phyloP scores from a whole-genome alignment of 2,888 invertebrate species.

The Orthosia gothica region DNA sequence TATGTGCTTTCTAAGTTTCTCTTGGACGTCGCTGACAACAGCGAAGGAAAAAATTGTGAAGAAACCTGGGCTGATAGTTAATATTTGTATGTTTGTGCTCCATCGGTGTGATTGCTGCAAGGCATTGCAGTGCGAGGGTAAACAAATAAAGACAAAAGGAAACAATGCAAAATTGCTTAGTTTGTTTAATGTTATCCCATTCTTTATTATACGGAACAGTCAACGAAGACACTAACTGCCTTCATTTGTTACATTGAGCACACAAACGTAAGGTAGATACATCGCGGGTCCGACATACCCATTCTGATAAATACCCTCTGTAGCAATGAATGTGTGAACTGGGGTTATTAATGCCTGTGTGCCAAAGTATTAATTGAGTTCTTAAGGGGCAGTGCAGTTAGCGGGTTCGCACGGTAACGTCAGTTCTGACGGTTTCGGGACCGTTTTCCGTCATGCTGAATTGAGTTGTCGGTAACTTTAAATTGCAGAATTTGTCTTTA shows the following conservation, averaged over 20 bases:
- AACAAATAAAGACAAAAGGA: no score
- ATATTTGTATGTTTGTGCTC: no score
- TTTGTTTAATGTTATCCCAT: neutral
- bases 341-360: slow-evolving; percentile 39
- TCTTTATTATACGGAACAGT: slow-evolving; percentile 13
- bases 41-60: no score
- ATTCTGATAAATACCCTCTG: slow-evolving; percentile 44
- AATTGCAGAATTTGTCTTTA: slow-evolving; percentile 24
- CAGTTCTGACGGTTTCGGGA: slow-evolving; percentile 25
- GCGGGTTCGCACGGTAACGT: slow-evolving; percentile 7
- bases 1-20: no score
- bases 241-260: slow-evolving; percentile 40
- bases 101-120: no score
- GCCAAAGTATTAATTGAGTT: slow-evolving; percentile 62
- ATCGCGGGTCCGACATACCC: slow-evolving; percentile 31
- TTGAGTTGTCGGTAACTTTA: slow-evolving; percentile 25
- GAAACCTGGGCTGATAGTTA: no score
- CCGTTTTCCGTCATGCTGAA: slow-evolving; percentile 8
- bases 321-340: slow-evolving; percentile 47
- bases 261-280: slow-evolving; percentile 43
- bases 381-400: slow-evolving; percentile 35
- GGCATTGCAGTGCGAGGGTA: no score
- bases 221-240: slow-evolving; percentile 6
- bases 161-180: no score
- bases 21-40: no score